Percentiles rank a stretch among this genome's conserved stretches.
Evolutionary conservation across 2,113 vertebrate species (phyloP).

Genomic region (Spheniscus mendiculus): DNA sequence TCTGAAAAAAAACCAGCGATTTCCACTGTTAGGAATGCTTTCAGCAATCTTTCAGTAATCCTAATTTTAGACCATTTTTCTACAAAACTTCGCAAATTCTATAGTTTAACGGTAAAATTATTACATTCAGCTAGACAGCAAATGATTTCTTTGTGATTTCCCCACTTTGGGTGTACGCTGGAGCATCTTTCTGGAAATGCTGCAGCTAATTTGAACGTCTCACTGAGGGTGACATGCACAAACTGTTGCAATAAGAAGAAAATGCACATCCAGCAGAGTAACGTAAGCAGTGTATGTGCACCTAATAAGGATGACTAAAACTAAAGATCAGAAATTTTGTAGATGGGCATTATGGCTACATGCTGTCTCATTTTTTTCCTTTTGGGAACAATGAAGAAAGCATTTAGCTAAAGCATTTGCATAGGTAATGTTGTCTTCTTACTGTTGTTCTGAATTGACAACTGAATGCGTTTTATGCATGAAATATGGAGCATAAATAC

Average conservation of each 20-base stretch:
- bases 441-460: background rate
- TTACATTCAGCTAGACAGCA: background rate
- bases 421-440: background rate
- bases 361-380: background rate
- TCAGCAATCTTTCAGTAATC: background rate
- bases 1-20: background rate
- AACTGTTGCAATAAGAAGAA: background rate
- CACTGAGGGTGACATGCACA: background rate
- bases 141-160: background rate
- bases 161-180: rapidly evolving
- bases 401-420: conserved; percentile 30
- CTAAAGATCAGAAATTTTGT: background rate
- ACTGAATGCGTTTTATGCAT: background rate
- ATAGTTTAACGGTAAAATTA: background rate
- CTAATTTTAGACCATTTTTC: background rate
- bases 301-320: background rate
- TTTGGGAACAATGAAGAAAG: conserved; percentile 2
- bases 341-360: background rate
- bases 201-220: background rate
- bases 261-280: background rate
- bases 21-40: background rate
- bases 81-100: background rate
- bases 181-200: background rate
- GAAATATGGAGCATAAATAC: background rate
- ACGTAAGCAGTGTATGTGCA: background rate